A percentile compares a stretch with the other conserved stretches of the same genome.
These are phyloP conservation scores for Sandelia bainsii DNA, from an alignment of 2,797 vertebrate genomes.

Conservation along the genomic window DNA sequence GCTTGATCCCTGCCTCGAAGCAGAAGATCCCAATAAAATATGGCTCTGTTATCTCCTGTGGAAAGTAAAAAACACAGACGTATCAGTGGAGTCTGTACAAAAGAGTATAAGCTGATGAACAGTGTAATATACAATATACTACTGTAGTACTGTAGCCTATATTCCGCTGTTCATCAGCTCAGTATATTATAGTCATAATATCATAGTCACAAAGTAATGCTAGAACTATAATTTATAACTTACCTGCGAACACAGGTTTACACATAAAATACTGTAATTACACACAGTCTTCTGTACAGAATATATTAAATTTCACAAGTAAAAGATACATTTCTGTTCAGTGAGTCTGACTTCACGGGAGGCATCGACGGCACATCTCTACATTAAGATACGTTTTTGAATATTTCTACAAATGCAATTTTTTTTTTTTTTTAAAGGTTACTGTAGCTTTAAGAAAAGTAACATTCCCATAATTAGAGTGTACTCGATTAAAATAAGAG, in stretches of 20 bases:
- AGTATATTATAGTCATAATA: neutral
- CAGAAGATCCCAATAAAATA: constrained; percentile 99
- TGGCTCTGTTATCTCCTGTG: constrained; percentile 96
- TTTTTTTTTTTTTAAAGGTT: no score
- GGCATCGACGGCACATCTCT: no score
- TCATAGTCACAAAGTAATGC: neutral
- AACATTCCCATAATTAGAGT: no score
- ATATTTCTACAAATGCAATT: no score
- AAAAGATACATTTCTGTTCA: no score
- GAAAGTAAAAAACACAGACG: neutral
- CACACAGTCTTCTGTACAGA: neutral
- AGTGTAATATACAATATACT: neutral
- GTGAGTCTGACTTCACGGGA: no score
- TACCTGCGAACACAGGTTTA: neutral
- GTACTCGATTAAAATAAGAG: no score
- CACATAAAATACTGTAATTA: constrained; percentile 7
- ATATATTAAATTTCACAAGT: no score
- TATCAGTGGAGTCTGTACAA: constrained; percentile 2
- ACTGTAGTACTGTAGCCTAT: no score
- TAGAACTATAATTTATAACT: neutral
- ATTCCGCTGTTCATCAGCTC: no score
- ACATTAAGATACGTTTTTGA: no score
- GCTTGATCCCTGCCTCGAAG: constrained; percentile 98
- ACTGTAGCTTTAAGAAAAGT: no score
- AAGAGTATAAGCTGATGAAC: neutral